phyloP scores from a whole-genome alignment of 1,140 invertebrate genomes.

The Trichogramma pretiosum region DNA sequence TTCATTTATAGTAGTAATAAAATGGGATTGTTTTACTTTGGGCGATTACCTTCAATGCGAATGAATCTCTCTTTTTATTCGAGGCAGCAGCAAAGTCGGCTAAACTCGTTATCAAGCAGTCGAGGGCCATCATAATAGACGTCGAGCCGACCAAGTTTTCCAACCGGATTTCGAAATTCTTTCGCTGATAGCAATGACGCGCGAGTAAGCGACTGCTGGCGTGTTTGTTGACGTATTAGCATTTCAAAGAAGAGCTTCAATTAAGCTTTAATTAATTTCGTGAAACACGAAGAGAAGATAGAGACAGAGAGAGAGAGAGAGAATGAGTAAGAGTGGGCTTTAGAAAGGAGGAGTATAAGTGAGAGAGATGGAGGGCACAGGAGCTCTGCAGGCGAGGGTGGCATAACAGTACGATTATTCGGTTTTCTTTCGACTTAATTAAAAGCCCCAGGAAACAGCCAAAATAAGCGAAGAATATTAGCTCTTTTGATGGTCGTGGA shows the following conservation, averaged over 20 bases:
- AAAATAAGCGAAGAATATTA: conserved; percentile 33
- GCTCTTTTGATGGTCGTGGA: conserved; percentile 22
- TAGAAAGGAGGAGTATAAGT: not conserved
- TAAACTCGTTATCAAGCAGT: conserved; percentile 10
- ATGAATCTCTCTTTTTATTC: too few species aligned
- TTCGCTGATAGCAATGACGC: conserved; percentile 25
- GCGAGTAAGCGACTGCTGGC: too few species aligned
- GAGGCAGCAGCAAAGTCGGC: too few species aligned
- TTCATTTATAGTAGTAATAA: too few species aligned
- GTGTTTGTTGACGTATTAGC: conserved; percentile 45
- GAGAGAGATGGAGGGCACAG: not conserved
- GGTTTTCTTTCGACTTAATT: conserved; percentile 43
- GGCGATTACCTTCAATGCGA: too few species aligned
- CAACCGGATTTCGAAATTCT: conserved; percentile 27
- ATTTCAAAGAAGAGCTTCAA: conserved; percentile 47
- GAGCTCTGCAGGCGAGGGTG: conserved; percentile 7
- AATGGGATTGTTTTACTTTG: too few species aligned
- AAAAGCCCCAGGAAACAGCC: conserved; percentile 33
- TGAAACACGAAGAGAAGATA: too few species aligned
- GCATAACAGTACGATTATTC: conserved; percentile 35
- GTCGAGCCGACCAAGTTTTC: not conserved
- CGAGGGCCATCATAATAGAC: too few species aligned
- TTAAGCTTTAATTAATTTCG: conserved; percentile 46
- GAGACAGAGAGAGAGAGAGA: not conserved
- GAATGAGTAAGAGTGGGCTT: not conserved